A percentile compares a stretch with the other conserved stretches of the same genome.
These are phyloP conservation scores for Drosophila prostipennis DNA, from an alignment of 2,888 invertebrate genomes.

Conservation along the genomic window DNA sequence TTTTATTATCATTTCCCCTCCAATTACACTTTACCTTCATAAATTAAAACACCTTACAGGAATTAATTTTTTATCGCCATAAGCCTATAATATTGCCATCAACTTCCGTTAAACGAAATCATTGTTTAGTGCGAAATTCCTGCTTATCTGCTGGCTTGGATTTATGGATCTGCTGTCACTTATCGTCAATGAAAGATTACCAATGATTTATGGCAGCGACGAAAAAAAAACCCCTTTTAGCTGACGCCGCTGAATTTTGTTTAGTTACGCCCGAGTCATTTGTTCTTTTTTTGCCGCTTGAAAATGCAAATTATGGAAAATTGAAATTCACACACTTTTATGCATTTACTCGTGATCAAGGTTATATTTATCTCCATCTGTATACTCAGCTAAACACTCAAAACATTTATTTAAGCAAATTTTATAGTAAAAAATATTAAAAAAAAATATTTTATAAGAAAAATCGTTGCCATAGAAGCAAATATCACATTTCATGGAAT, in stretches of 20 bases:
- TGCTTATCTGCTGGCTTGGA: slow-evolving; percentile 17
- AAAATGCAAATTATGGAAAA: slow-evolving; percentile 34
- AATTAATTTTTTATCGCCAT: neutral
- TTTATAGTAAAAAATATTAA: no score
- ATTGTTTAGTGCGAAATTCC: slow-evolving; percentile 10
- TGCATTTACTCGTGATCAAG: slow-evolving; percentile 23
- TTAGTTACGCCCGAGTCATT: slow-evolving; percentile 20
- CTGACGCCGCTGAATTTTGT: slow-evolving; percentile 4
- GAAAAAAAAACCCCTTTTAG: neutral
- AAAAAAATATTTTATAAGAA: neutral
- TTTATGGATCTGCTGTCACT: slow-evolving; percentile 12
- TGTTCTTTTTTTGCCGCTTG: neutral
- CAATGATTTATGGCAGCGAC: neutral
- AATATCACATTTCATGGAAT: neutral
- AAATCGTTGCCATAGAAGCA: neutral
- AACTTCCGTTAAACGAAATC: slow-evolving; percentile 10
- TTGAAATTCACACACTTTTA: slow-evolving; percentile 20
- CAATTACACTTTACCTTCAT: no score
- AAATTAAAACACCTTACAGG: no score
- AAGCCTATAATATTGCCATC: neutral
- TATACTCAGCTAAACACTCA: neutral
- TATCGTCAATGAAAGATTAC: slow-evolving; percentile 17
- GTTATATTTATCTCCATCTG: neutral
- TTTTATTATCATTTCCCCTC: no score
- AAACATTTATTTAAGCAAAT: no score